Evolutionary conservation across 2,888 invertebrate species (phyloP).

Genomic region (Stegana nigrithorax): DNA sequence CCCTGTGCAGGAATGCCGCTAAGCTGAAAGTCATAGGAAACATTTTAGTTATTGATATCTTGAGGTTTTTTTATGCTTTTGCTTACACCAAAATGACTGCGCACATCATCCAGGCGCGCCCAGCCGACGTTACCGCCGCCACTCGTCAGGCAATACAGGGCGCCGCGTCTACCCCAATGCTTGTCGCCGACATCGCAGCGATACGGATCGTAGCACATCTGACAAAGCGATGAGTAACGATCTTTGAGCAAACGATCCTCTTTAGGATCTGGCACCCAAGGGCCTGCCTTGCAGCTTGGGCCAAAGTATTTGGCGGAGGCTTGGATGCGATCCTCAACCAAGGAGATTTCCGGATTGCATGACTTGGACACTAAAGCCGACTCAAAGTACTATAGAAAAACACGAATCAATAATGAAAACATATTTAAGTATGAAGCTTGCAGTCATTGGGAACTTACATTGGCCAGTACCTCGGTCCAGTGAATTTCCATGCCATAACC

Average conservation of each 20-base stretch:
- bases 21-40: constrained; percentile 46
- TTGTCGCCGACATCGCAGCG: constrained; percentile 77
- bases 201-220: constrained; percentile 75
- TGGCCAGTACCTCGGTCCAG: constrained; percentile 81
- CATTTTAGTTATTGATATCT: constrained; percentile 12
- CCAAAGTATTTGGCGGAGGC: constrained; percentile 81
- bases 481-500: constrained; percentile 80
- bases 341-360: constrained; percentile 77
- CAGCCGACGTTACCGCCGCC: constrained; percentile 85
- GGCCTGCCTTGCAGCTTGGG: constrained; percentile 86
- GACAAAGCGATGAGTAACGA: constrained; percentile 79
- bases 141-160: constrained; percentile 82
- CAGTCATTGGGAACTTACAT: constrained; percentile 70
- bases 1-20: constrained; percentile 65
- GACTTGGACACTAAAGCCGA: constrained; percentile 77
- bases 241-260: constrained; percentile 76
- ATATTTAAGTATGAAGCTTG: neutral
- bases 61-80: neutral
- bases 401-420: neutral
- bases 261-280: constrained; percentile 78
- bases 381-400: constrained; percentile 77
- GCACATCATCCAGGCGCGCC: constrained; percentile 79
- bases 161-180: constrained; percentile 86
- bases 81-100: constrained; percentile 75
- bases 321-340: constrained; percentile 82